phyloP scores from a whole-genome alignment of 2,113 vertebrate genomes.

The Baryphthengus martii region DNA sequence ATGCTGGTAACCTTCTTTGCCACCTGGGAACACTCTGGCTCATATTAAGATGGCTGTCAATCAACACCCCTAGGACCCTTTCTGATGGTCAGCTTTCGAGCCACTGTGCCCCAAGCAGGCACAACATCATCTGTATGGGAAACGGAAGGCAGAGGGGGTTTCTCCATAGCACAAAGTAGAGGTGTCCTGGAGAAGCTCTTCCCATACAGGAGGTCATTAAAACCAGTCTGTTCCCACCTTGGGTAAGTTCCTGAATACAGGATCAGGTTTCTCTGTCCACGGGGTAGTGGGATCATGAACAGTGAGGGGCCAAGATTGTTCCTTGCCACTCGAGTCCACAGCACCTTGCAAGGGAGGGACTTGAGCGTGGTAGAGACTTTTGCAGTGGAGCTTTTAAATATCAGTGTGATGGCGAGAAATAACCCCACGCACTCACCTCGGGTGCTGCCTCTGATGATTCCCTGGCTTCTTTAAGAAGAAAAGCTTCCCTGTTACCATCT shows the following conservation, averaged over 20 bases:
- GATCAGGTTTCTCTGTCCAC: not conserved
- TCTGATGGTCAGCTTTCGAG: no score
- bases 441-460: not conserved
- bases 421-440: rapidly evolving
- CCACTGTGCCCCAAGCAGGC: not conserved
- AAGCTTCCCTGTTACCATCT: not conserved
- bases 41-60: no score
- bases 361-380: not conserved
- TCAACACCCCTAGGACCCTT: no score
- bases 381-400: not conserved
- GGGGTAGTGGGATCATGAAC: not conserved
- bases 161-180: not conserved
- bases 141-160: not conserved
- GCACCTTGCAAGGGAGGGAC: not conserved
- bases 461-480: not conserved
- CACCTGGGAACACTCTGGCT: no score
- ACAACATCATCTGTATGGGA: rapidly evolving
- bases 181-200: not conserved
- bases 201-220: not conserved
- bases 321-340: not conserved
- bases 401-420: not conserved
- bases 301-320: not conserved
- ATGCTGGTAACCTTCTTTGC: no score
- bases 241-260: not conserved
- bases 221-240: not conserved